These are phyloP conservation scores for Diabrotica undecimpunctata DNA, from an alignment of 1,140 invertebrate species.

Conservation along the genomic window DNA sequence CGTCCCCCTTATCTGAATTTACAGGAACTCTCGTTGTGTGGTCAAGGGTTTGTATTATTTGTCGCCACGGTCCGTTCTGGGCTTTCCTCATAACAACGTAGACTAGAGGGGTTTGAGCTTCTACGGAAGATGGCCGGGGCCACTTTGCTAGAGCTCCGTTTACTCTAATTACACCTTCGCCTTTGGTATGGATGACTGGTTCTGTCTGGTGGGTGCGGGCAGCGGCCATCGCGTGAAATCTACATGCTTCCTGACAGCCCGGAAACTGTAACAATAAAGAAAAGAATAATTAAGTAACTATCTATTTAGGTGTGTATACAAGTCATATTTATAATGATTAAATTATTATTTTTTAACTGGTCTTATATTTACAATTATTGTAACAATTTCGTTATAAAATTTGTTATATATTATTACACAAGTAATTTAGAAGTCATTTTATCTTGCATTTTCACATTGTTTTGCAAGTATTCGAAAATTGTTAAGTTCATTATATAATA, in stretches of 20 bases:
- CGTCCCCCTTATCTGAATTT: slow-evolving; percentile 52
- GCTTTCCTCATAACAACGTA: slow-evolving; percentile 65
- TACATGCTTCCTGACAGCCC: slow-evolving; percentile 65
- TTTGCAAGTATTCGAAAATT: no score
- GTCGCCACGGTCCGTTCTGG: slow-evolving; percentile 59
- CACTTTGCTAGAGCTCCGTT: slow-evolving; percentile 56
- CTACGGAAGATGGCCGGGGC: slow-evolving; percentile 55
- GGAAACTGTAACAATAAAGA: slow-evolving; percentile 58
- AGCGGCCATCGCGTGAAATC: slow-evolving; percentile 60
- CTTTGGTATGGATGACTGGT: slow-evolving; percentile 64
- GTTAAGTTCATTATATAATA: no score
- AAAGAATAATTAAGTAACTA: not conserved
- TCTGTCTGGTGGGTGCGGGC: slow-evolving; percentile 55
- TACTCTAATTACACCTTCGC: slow-evolving; percentile 59
- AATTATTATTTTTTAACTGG: no score
- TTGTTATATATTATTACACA: no score
- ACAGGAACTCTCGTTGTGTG: slow-evolving; percentile 57
- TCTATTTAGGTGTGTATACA: no score
- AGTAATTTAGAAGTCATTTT: no score
- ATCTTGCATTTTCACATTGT: no score
- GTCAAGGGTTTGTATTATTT: slow-evolving; percentile 62
- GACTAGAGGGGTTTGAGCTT: slow-evolving; percentile 53
- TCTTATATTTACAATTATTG: no score
- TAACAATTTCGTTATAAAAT: no score
- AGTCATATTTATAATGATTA: no score